Evolutionary conservation across 30 jellyfish, hydroid and myxozoan species (phyloP).

Genomic region (Aurelia sp.): DNA sequence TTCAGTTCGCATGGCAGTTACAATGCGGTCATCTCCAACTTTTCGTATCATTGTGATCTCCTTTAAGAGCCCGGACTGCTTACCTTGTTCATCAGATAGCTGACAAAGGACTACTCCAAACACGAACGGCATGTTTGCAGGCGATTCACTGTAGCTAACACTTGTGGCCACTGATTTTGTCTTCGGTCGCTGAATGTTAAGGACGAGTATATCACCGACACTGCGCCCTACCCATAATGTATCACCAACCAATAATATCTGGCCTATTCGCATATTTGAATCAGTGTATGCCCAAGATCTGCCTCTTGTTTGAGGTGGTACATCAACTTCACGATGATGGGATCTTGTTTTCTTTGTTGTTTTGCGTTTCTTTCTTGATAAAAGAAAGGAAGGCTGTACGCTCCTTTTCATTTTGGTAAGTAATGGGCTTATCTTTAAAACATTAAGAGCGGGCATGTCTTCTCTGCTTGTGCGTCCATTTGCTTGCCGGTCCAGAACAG

Average conservation of each 20-base stretch:
- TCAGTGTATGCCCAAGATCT: slow-evolving; percentile 72
- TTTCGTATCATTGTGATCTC: slow-evolving; percentile 30
- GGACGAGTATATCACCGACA: slow-evolving; percentile 72
- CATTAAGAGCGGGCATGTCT: slow-evolving; percentile 1
- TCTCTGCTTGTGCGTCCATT: not conserved
- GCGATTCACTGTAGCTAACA: slow-evolving; percentile 1
- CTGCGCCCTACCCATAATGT: slow-evolving; percentile 90
- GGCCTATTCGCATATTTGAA: slow-evolving; percentile 39
- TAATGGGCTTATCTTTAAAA: slow-evolving; percentile 32
- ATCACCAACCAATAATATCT: slow-evolving; percentile 38
- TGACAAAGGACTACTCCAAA: slow-evolving; percentile 74
- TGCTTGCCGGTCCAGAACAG: not conserved
- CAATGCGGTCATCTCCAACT: slow-evolving; percentile 22
- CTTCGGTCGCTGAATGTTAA: slow-evolving; percentile 49
- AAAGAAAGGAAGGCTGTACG: slow-evolving; percentile 68
- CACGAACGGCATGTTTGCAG: not conserved
- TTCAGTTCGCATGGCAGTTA: slow-evolving; percentile 53
- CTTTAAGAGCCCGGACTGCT: slow-evolving; percentile 26
- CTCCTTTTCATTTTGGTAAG: slow-evolving; percentile 24
- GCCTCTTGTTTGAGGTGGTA: slow-evolving; percentile 35
- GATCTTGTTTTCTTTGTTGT: slow-evolving; percentile 7
- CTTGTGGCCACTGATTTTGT: not conserved
- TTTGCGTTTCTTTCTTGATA: slow-evolving; percentile 46
- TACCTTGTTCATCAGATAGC: slow-evolving; percentile 31
- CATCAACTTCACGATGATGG: slow-evolving; percentile 1